Base-by-base conservation (phyloP, 1,140 invertebrate species). In the Psix sp. region DNA sequence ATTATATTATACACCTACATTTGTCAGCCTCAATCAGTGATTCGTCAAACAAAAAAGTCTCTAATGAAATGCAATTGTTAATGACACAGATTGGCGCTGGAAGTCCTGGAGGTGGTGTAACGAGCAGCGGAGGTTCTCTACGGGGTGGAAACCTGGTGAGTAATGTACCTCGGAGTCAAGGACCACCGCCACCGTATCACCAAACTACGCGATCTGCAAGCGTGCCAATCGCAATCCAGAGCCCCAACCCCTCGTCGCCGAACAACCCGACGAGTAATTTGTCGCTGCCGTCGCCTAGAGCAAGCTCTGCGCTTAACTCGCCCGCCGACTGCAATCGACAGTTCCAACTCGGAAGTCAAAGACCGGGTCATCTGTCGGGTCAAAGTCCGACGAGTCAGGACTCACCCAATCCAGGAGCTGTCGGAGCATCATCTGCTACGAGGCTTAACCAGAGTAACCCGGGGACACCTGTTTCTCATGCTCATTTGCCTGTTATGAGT, bases 161-260 rank as follows among this genome's bases (percentile, higher is more conserved):
- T 57, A 86, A 88, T 54, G 88, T 87, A 5, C 89, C 90, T 6
- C 89, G 90, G 36, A 90, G 90, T 63, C 94, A 95, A 86, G 95
- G 95, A 5, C 94, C 95, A 4, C 95, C 95, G 1, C 95, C 95
- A 3, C 92, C 95, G 9, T 94, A 94, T 86, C 93, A 94, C 82
- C 92, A 93, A 80, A 92, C 92, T 36, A 93, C 93, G 68, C 88
- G 94, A 76, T 94, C 94, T 35, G 93, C 94, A 11, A 95, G 94
- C 74, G 94, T 95, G 42, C 94, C 94, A 71, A 94, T 94, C 78
- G 93, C 92, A 6, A 89, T 91, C 62, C 91, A 92, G 78, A 92
- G 91, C 71, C 91, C 91, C 26, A 93, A 90, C 86, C 92, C 91
- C 1, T 89, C 90, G 20, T 93, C 92, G 67, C 91, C 92, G 15